Percentiles rank a stretch among this genome's conserved stretches.
Conservation (phyloP, 2,113 vertebrate species). For the Macheiramphus alcinus region DNA sequence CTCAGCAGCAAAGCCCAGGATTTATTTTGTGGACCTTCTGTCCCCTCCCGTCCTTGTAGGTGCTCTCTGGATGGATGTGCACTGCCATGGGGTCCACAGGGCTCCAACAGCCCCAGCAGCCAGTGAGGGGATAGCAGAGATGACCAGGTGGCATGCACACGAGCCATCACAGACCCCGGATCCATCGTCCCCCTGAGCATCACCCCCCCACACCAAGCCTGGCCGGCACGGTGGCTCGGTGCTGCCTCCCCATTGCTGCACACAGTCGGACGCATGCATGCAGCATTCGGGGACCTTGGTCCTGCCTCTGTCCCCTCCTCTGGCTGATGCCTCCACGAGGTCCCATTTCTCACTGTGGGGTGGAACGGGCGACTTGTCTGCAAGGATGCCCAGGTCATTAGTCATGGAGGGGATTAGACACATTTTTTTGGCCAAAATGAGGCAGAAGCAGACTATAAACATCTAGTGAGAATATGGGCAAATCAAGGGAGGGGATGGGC, state of each 20-base stretch:
- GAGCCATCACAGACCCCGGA: not conserved
- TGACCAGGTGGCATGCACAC: accelerated
- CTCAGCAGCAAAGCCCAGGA: not conserved
- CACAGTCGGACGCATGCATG: accelerated
- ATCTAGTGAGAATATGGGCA: no score
- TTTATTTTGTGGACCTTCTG: not conserved
- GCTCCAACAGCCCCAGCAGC: not conserved
- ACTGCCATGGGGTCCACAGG: accelerated
- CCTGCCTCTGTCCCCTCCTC: not conserved
- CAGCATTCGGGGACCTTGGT: not conserved
- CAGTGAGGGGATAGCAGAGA: not conserved
- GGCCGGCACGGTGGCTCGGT: accelerated
- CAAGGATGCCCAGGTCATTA: not conserved
- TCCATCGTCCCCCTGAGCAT: not conserved
- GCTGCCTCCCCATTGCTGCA: not conserved
- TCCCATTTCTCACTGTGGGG: not conserved
- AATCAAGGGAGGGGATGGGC: not conserved
- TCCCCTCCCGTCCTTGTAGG: no score
- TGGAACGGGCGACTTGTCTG: no score
- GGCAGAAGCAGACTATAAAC: not conserved
- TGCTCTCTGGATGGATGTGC: not conserved
- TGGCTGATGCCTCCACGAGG: not conserved
- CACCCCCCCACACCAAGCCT: not conserved
- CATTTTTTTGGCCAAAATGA: not conserved
- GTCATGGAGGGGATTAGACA: not conserved